Percentiles rank a stretch among this genome's conserved stretches.
These are phyloP conservation scores for Otolemur garnettii DNA, from an alignment of 2,113 vertebrate species.

Conservation along the genomic window DNA sequence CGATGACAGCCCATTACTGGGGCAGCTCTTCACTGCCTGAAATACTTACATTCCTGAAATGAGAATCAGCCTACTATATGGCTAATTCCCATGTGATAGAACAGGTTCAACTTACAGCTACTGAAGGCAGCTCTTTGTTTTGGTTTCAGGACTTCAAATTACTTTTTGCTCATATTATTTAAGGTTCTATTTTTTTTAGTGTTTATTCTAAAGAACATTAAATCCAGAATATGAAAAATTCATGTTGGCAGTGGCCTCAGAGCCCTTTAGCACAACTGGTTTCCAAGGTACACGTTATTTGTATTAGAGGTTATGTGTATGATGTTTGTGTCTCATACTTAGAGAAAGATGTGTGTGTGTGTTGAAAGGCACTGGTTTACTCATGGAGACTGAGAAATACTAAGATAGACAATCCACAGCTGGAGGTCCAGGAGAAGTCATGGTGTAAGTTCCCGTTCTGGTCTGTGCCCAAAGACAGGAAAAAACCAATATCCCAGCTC, in stretches of 20 bases:
- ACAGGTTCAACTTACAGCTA: neutral
- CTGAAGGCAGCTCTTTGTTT: neutral
- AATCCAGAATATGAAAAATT: neutral
- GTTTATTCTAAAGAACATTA: neutral
- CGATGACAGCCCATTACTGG: neutral
- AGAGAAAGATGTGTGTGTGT: too few relatives aligned
- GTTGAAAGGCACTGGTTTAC: neutral
- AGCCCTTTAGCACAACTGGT: neutral
- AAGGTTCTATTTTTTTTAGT: neutral
- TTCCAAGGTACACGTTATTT: neutral
- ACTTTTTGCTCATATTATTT: neutral
- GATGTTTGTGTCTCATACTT: too few relatives aligned
- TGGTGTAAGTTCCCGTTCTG: neutral
- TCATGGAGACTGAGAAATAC: neutral
- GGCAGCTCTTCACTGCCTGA: neutral
- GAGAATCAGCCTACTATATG: neutral
- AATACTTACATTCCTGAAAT: neutral
- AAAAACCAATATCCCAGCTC: neutral
- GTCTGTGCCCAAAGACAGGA: neutral
- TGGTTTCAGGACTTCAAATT: neutral
- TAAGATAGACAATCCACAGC: neutral
- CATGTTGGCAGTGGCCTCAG: neutral
- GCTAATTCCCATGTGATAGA: neutral
- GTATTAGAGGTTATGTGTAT: too few relatives aligned
- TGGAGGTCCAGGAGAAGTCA: neutral